Evolutionary conservation across 2,888 invertebrate genomes (phyloP).

Genomic region (Belgica antarctica): DNA sequence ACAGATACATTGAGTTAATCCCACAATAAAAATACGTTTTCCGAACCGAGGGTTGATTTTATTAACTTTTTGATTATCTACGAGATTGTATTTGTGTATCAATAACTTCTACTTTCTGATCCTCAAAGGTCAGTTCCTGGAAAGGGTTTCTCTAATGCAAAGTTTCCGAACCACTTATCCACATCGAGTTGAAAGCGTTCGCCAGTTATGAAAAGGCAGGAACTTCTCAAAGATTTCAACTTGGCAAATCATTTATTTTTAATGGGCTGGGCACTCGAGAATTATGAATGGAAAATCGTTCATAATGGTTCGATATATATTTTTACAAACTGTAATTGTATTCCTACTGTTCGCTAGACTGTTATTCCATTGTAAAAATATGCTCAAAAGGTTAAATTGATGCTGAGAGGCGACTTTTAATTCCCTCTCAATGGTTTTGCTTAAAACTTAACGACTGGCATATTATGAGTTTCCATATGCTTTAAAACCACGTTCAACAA

Average conservation of each 20-base stretch:
- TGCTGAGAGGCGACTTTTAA: background rate
- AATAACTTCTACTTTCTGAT: slow-evolving; percentile 5
- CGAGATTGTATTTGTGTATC: slow-evolving; percentile 35
- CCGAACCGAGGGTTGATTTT: slow-evolving; percentile 21
- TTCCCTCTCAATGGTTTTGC: background rate
- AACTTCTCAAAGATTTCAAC: background rate
- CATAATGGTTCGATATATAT: background rate
- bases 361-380: background rate
- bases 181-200: slow-evolving; percentile 12
- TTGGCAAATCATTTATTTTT: slow-evolving; percentile 14
- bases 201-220: background rate
- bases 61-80: slow-evolving; percentile 36
- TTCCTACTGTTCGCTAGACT: slow-evolving; percentile 35
- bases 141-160: background rate
- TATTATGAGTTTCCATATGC: background rate
- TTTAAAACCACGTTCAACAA: slow-evolving; percentile 1
- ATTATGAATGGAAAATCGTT: slow-evolving; percentile 18
- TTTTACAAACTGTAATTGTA: slow-evolving; percentile 40
- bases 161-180: background rate
- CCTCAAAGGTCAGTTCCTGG: background rate
- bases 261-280: slow-evolving; percentile 26
- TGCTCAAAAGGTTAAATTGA: slow-evolving; percentile 1
- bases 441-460: background rate
- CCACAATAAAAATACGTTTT: background rate
- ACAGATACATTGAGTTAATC: slow-evolving; percentile 24